Conservation (phyloP, 2,797 vertebrate species). For the Acestrorhynchus altus region DNA sequence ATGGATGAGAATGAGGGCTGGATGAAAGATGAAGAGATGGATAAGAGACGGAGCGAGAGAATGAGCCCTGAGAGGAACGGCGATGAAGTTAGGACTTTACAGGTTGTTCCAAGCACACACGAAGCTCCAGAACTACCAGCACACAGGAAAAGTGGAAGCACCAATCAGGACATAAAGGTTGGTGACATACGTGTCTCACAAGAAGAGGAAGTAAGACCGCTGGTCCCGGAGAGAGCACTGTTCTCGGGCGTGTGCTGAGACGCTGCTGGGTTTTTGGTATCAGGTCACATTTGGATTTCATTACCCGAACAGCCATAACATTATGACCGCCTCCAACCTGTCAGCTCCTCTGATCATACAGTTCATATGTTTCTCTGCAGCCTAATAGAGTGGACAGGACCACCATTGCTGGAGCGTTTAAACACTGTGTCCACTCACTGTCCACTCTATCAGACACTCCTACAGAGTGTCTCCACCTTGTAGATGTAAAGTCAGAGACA, state of each 20-base stretch:
- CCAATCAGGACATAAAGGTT: slow-evolving; percentile 45
- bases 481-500: too few species aligned
- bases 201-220: slow-evolving; percentile 67
- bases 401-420: too few species aligned
- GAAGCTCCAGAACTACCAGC: not conserved
- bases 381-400: too few species aligned
- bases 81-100: not conserved
- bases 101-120: not conserved
- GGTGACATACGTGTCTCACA: slow-evolving; percentile 59
- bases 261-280: too few species aligned
- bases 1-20: slow-evolving; percentile 39
- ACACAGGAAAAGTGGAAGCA: not conserved
- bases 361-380: too few species aligned
- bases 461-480: too few species aligned
- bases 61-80: slow-evolving; percentile 60
- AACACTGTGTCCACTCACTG: too few species aligned
- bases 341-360: too few species aligned
- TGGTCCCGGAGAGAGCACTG: slow-evolving; percentile 60
- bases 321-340: too few species aligned
- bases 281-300: too few species aligned
- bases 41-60: slow-evolving; percentile 52
- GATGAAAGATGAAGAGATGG: slow-evolving; percentile 9
- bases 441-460: too few species aligned
- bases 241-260: slow-evolving; percentile 80
- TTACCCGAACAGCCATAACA: too few species aligned